phyloP scores from a whole-genome alignment of 2,113 vertebrate species.

The Trematocara variabile region DNA sequence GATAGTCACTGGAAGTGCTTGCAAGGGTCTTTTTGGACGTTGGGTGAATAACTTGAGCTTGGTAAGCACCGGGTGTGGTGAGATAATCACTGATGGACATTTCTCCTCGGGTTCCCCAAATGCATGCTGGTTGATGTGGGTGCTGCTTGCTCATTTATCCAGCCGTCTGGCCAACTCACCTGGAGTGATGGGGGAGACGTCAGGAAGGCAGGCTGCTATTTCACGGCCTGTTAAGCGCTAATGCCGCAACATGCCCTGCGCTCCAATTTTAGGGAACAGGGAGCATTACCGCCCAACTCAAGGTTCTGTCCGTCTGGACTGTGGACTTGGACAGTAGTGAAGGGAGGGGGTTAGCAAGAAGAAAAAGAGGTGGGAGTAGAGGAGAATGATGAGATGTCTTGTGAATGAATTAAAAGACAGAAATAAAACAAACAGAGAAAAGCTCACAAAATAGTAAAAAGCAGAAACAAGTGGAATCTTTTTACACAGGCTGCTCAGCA shows the following conservation, averaged over 20 bases:
- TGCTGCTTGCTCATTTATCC: conserved; percentile 80
- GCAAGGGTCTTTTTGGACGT: neutral
- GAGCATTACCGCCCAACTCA: conserved; percentile 73
- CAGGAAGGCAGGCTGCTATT: conserved; percentile 87
- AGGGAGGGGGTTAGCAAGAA: neutral
- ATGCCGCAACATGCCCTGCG: conserved; percentile 80
- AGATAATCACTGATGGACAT: conserved; percentile 69
- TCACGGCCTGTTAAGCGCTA: conserved; percentile 94
- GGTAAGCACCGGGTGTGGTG: conserved; percentile 14
- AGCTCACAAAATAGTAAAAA: conserved; percentile 9
- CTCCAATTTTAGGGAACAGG: conserved; percentile 78
- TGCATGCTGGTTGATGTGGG: conserved; percentile 52
- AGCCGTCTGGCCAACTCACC: conserved; percentile 76
- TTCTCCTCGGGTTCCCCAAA: conserved; percentile 64
- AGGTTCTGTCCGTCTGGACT: conserved; percentile 69
- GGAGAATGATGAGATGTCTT: conserved; percentile 8
- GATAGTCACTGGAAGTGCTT: neutral
- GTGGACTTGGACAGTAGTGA: conserved; percentile 37
- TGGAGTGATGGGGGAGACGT: conserved; percentile 82
- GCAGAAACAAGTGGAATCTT: conserved; percentile 10
- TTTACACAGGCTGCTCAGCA: conserved; percentile 68
- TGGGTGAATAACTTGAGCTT: conserved; percentile 5
- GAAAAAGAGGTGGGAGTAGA: conserved; percentile 13
- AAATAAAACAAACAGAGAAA: conserved; percentile 10
- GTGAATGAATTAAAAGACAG: conserved; percentile 35